Conservation (phyloP, 37 sponge, comb jelly and placozoan genomes). For the Amphimedon queenslandica region DNA sequence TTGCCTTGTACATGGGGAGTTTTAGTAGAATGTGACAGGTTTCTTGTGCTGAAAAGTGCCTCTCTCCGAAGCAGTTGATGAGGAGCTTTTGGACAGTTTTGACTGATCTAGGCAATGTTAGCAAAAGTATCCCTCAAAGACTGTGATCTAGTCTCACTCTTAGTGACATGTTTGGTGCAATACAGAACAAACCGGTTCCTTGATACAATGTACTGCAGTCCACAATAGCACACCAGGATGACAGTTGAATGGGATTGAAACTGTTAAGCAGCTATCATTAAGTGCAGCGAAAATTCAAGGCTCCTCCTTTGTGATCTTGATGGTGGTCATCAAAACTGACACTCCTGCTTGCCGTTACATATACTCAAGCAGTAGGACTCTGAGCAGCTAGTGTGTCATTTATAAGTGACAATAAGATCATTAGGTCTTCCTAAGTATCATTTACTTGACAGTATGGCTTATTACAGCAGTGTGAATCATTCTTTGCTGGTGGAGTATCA, state of each 20-base stretch:
- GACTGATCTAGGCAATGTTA: slow-evolving; percentile 9
- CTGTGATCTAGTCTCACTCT: slow-evolving; percentile 22
- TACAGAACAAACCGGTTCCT: slow-evolving; percentile 24
- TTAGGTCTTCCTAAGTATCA: slow-evolving; percentile 16
- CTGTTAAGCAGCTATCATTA: slow-evolving; percentile 52
- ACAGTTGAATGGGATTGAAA: slow-evolving; percentile 40
- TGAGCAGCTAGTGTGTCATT: too few relatives aligned
- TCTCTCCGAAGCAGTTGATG: slow-evolving; percentile 34
- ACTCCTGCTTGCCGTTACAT: too few relatives aligned
- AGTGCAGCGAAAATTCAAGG: slow-evolving; percentile 14
- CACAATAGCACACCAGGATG: slow-evolving; percentile 54
- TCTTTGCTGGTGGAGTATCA: slow-evolving; percentile 36
- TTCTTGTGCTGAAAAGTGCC: too few relatives aligned
- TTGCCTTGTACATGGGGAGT: slow-evolving; percentile 18
- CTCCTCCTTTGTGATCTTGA: slow-evolving; percentile 5
- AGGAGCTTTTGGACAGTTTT: too few relatives aligned
- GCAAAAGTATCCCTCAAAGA: too few relatives aligned
- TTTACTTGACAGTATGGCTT: slow-evolving; percentile 3
- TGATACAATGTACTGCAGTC: slow-evolving; percentile 54
- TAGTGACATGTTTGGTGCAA: slow-evolving; percentile 32
- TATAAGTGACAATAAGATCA: slow-evolving; percentile 45
- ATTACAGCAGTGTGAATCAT: slow-evolving; percentile 29
- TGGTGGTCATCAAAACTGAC: neutral
- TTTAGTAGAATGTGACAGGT: too few relatives aligned
- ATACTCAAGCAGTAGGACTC: slow-evolving; percentile 25